Evolutionary conservation across 2,888 invertebrate genomes (phyloP).

Genomic region (Stomorhina lunata): DNA sequence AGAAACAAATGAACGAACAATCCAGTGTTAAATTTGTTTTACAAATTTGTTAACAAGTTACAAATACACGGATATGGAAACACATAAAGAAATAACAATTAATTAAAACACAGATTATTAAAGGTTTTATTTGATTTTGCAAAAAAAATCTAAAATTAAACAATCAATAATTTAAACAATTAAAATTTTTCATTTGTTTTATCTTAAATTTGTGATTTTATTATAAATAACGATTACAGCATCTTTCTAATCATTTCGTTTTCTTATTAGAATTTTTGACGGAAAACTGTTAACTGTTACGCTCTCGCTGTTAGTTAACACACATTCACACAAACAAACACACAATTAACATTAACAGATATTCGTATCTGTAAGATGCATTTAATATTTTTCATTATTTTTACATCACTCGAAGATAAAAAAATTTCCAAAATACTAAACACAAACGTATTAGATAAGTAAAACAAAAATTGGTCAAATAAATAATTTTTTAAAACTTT

Average conservation of each 20-base stretch:
- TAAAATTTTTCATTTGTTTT: too few relatives aligned
- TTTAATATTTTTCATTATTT: slow-evolving; percentile 18
- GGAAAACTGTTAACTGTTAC: background rate
- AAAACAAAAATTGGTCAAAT: slow-evolving; percentile 6
- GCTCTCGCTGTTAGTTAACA: background rate
- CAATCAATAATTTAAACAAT: slow-evolving; percentile 29
- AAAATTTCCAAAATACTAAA: slow-evolving; percentile 7
- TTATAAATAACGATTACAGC: slow-evolving; percentile 14
- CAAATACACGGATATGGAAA: background rate
- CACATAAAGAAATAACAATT: background rate
- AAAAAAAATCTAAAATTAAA: slow-evolving; percentile 40
- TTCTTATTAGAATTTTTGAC: slow-evolving; percentile 28
- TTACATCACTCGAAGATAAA: background rate
- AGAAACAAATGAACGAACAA: too few relatives aligned
- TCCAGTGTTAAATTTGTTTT: background rate
- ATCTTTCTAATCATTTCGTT: background rate
- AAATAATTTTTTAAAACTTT: background rate
- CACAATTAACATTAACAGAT: background rate
- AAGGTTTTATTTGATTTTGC: slow-evolving; percentile 13
- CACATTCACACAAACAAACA: background rate
- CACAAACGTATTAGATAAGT: background rate
- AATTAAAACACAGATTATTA: slow-evolving; percentile 5
- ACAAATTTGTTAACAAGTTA: background rate
- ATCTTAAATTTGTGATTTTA: background rate
- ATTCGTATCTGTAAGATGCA: slow-evolving; percentile 19